These are phyloP conservation scores for Chrysemys picta DNA, from an alignment of 2,113 vertebrate genomes.

Conservation along the genomic window DNA sequence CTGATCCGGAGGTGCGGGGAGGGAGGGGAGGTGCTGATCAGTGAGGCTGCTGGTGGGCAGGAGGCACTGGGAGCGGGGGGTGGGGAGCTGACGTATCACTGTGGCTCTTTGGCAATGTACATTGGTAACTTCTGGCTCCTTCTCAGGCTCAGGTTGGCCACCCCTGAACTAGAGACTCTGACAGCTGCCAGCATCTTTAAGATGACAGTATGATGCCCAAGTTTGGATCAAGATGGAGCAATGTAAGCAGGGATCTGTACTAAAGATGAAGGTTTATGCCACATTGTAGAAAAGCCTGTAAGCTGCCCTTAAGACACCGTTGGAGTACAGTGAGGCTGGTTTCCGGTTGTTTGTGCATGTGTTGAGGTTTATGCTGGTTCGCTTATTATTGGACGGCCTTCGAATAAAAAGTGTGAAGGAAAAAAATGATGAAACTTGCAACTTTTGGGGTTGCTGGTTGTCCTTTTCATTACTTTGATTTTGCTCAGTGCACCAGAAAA, in stretches of 20 bases:
- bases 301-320: not conserved
- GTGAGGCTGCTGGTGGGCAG: too few species aligned
- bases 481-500: not conserved
- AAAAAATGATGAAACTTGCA: not conserved
- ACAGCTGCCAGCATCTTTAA: not conserved
- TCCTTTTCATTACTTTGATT: not conserved
- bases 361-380: not conserved
- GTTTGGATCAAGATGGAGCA: not conserved
- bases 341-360: not conserved
- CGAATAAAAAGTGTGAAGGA: not conserved
- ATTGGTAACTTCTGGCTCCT: too few species aligned
- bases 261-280: not conserved
- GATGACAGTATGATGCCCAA: not conserved
- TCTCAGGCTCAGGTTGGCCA: too few species aligned
- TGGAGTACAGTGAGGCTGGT: not conserved
- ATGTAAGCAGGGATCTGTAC: not conserved
- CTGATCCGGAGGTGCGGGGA: too few species aligned
- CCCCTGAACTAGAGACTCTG: not conserved
- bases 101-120: too few species aligned
- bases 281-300: not conserved
- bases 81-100: too few species aligned
- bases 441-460: not conserved
- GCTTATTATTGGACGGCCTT: not conserved
- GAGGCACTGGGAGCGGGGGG: too few species aligned
- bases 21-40: too few species aligned